Evolutionary conservation across 2,888 invertebrate genomes (phyloP).

Genomic region (Agrotis ipsilon): DNA sequence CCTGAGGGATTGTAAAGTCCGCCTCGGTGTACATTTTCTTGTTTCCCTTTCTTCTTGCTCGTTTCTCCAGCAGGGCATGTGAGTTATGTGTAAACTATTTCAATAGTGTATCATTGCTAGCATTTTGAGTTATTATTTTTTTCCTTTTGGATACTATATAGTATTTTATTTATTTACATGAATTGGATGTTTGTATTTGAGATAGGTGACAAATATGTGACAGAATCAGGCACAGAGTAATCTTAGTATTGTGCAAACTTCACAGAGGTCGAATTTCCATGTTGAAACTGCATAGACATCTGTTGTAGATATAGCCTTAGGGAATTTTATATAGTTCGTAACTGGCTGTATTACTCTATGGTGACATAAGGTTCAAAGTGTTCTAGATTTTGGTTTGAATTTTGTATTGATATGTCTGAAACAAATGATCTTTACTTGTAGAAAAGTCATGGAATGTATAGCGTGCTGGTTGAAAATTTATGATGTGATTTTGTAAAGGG

Average conservation of each 20-base stretch:
- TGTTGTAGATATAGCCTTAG: no score
- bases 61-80: constrained; percentile 28
- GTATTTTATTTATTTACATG: neutral
- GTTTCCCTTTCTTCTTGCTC: neutral
- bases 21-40: constrained; percentile 5
- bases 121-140: constrained; percentile 10
- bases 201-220: constrained; percentile 22
- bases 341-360: no score
- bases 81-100: constrained; percentile 5
- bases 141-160: constrained; percentile 14
- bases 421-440: no score
- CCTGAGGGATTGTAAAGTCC: neutral
- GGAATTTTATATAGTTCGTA: no score
- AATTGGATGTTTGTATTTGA: neutral
- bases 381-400: no score
- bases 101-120: neutral
- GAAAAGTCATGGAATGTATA: no score
- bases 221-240: constrained; percentile 20
- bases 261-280: neutral
- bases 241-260: neutral
- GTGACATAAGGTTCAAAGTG: no score
- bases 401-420: no score
- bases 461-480: no score
- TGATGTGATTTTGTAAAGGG: no score
- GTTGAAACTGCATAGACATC: neutral